phyloP scores from a whole-genome alignment of 2,113 vertebrate species.

The Papio anubis region DNA sequence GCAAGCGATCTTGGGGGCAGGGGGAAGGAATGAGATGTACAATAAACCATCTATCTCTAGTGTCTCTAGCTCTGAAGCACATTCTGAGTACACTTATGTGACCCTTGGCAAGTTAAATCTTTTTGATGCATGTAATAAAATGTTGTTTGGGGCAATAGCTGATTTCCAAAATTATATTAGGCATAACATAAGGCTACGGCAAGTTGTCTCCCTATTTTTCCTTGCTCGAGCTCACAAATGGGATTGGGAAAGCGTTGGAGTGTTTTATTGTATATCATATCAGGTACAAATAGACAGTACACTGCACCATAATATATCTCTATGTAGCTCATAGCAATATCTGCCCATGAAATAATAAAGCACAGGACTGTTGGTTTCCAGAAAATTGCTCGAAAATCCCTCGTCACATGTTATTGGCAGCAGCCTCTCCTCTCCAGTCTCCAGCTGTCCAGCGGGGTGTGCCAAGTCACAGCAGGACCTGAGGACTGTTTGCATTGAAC shows the following conservation, averaged over 20 bases:
- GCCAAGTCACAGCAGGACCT: constrained; percentile 98
- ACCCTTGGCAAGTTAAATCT: constrained; percentile 79
- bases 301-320: constrained; percentile 20
- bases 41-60: constrained; percentile 77
- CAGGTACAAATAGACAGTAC: constrained; percentile 54
- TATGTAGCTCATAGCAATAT: constrained; percentile 72
- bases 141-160: constrained; percentile 79
- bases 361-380: constrained; percentile 72
- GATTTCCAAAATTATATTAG: constrained; percentile 82
- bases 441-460: constrained; percentile 95
- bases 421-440: constrained; percentile 88
- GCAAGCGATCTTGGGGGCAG: constrained; percentile 67
- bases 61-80: constrained; percentile 77
- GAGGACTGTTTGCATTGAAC: constrained; percentile 90
- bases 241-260: constrained; percentile 54
- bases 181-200: constrained; percentile 72
- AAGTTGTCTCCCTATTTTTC: constrained; percentile 77
- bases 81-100: constrained; percentile 78
- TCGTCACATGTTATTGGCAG: constrained; percentile 90
- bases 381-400: constrained; percentile 86
- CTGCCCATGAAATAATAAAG: constrained; percentile 81
- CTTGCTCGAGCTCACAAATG: constrained; percentile 48
- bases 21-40: constrained; percentile 61
- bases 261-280: constrained; percentile 58
- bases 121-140: constrained; percentile 82